A percentile compares a stretch with the other conserved stretches of the same genome.
phyloP scores from a whole-genome alignment of 2,113 vertebrate species.

The Rhabdomys dilectus region DNA sequence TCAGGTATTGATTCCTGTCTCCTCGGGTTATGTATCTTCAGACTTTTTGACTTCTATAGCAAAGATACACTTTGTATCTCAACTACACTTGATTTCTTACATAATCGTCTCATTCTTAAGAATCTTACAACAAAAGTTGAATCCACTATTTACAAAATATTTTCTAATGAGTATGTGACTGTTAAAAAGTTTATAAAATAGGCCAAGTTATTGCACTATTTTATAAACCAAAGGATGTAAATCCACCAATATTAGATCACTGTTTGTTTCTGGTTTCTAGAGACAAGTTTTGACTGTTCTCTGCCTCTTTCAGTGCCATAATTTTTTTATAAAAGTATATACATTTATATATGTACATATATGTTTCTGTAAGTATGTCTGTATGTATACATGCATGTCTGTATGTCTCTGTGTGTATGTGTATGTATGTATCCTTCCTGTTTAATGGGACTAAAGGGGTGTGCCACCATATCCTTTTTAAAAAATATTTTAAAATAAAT shows the following conservation, averaged over 20 bases:
- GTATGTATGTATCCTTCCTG: neutral
- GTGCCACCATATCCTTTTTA: neutral
- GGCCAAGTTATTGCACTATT: neutral
- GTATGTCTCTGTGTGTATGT: neutral
- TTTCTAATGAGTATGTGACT: constrained; percentile 29
- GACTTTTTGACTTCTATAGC: neutral
- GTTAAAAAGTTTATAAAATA: constrained; percentile 26
- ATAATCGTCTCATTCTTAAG: constrained; percentile 30
- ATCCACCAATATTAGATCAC: neutral
- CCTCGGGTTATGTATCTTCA: neutral
- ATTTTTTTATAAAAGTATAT: neutral
- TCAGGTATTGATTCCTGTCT: constrained; percentile 5
- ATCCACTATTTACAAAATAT: constrained; percentile 44
- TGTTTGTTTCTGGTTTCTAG: neutral
- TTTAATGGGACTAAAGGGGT: neutral
- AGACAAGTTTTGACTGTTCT: neutral
- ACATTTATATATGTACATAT: neutral
- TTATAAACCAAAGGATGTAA: constrained; percentile 51
- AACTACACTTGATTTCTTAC: constrained; percentile 22
- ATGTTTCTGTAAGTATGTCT: neutral
- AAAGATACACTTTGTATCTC: neutral
- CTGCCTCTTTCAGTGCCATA: neutral
- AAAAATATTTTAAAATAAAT: neutral
- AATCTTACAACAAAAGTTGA: constrained; percentile 19
- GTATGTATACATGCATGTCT: neutral